Evolutionary conservation across 2,113 vertebrate species (phyloP).

Genomic region (Acinonyx jubatus): DNA sequence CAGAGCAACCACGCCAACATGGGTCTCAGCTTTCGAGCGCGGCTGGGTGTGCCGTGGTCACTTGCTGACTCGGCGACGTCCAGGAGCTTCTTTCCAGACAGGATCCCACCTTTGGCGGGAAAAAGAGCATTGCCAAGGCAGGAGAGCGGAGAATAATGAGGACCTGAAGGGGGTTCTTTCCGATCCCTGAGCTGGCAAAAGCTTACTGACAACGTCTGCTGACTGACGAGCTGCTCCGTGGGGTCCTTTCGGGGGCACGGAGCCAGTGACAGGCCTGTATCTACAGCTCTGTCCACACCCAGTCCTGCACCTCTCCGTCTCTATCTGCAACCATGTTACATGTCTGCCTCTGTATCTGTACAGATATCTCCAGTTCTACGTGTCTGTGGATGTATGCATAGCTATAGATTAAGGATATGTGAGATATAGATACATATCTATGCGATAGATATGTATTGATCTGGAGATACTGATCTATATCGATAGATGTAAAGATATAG

Average conservation of each 20-base stretch:
- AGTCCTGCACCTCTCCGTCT: accelerated
- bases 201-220: background rate
- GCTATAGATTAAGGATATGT: background rate
- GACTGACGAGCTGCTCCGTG: too few relatives aligned
- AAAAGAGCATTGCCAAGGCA: accelerated
- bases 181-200: background rate
- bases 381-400: too few relatives aligned
- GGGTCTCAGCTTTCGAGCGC: accelerated
- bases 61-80: accelerated
- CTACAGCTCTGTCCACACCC: accelerated
- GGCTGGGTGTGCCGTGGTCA: accelerated
- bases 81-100: too few relatives aligned
- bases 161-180: background rate
- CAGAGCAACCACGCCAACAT: accelerated
- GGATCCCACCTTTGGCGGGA: background rate
- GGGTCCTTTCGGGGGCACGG: background rate
- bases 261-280: accelerated
- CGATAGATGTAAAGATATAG: background rate
- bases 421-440: background rate
- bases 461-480: accelerated
- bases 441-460: too few relatives aligned
- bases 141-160: accelerated
- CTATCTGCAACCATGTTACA: accelerated
- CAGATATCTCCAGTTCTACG: background rate
- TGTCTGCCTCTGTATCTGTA: background rate